phyloP scores from a whole-genome alignment of 2,797 vertebrate genomes.

The Myotis planiceps region DNA sequence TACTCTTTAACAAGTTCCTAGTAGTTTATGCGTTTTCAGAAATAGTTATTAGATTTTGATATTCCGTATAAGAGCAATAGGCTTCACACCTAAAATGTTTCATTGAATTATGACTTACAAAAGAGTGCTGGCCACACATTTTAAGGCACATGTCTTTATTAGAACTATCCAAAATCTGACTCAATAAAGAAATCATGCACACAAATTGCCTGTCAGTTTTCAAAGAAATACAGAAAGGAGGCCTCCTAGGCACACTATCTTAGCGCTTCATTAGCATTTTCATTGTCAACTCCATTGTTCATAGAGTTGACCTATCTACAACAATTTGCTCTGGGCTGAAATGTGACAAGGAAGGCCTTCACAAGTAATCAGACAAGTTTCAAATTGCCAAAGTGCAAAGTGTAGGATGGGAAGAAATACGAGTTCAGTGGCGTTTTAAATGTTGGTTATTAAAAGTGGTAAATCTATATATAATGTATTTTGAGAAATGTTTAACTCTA shows the following conservation, averaged over 20 bases:
- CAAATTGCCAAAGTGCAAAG: conserved; percentile 60
- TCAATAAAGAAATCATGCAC: conserved; percentile 41
- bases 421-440: conserved; percentile 54
- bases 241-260: conserved; percentile 64
- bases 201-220: conserved; percentile 70
- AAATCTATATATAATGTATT: conserved; percentile 34
- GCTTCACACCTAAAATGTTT: background rate
- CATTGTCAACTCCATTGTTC: conserved; percentile 71
- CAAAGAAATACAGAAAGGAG: conserved; percentile 24
- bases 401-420: background rate
- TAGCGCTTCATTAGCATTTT: conserved; percentile 82
- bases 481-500: conserved; percentile 21
- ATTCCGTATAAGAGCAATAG: background rate
- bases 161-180: conserved; percentile 27
- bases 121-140: conserved; percentile 9
- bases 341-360: conserved; percentile 67
- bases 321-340: conserved; percentile 79
- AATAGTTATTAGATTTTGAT: conserved; percentile 31
- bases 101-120: conserved; percentile 22
- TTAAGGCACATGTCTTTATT: conserved; percentile 38
- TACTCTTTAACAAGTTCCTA: background rate
- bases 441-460: background rate
- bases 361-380: conserved; percentile 48
- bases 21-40: background rate
- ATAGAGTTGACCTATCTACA: conserved; percentile 70